Base-by-base conservation (phyloP, 30 jellyfish, hydroid and myxozoan genomes). In the Nemopilema nomurai region DNA sequence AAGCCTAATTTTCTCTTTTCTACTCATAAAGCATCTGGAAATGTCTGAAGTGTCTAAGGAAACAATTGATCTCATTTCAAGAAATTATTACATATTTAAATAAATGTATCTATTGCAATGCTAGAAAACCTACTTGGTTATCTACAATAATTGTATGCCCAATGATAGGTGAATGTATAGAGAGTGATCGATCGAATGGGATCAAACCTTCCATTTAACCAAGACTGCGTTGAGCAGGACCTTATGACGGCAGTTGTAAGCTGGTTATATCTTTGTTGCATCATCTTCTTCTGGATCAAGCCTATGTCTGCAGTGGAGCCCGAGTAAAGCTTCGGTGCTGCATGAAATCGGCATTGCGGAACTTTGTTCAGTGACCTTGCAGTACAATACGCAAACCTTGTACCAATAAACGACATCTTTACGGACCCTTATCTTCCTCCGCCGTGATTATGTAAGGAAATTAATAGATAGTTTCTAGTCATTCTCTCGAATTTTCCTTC, bases 221-320 rank as follows among this genome's bases (percentile, higher is more conserved):
- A 16, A 33, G 1, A 18, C 0, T 49, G 64, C 62, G 82, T 65
- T 28, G 92, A 52, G 62, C 81, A 83, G 16, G 86, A 83, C 51
- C 87, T 28, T 16, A 30, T 19, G 27, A 77, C 28, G 17, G 77
- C 49, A 9, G 68, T 9, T 1, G 49, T 77, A 28, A 83, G 69
- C 72, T 71, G 86, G 22, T 18, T 53, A 25, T 70, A 83, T 62
- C 92, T 24, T 30, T 62, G 74, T 83, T 83, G 82, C 92, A 83
- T 83, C 92, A 83, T 71, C 92, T 49, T 57, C 65, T 71, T 76
- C 26, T 83, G 86, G 9, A 83, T 84, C 19, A 41, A 85, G 81
- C 92, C 92, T 51, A 83, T 83, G 65, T 71, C 92, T 8, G 64
- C 80, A 22, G 52, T 76, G 33, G 57, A 13, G 57, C 9, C 57